Percentiles rank a stretch among this genome's conserved stretches.
These are phyloP conservation scores for Aphelenchoides avenae DNA, from an alignment of 1,140 invertebrate species.

Conservation along the genomic window DNA sequence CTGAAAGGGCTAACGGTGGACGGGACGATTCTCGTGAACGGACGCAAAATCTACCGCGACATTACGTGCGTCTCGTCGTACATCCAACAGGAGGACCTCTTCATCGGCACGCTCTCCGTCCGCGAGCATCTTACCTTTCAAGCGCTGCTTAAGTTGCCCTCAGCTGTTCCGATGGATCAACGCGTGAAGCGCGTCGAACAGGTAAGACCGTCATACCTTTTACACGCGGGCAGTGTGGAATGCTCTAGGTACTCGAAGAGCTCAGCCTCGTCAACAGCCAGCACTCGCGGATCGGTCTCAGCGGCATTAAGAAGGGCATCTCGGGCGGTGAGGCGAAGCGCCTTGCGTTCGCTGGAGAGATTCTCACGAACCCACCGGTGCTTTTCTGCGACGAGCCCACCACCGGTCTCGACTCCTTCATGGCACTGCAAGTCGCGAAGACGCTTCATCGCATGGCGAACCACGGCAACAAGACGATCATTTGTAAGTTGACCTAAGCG, in stretches of 20 bases:
- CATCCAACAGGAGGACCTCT: conserved; percentile 66
- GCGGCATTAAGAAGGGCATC: conserved; percentile 48
- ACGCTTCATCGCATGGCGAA: conserved; percentile 61
- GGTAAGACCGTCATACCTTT: conserved; percentile 7
- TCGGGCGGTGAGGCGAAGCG: conserved; percentile 63
- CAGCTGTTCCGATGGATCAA: conserved; percentile 12
- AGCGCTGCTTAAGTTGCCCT: conserved; percentile 47
- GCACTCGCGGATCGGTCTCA: conserved; percentile 43
- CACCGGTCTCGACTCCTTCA: conserved; percentile 75
- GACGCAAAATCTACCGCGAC: conserved; percentile 38
- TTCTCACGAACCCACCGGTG: conserved; percentile 72
- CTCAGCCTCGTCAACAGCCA: conserved; percentile 47
- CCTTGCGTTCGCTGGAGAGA: conserved; percentile 63
- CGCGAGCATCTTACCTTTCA: conserved; percentile 64
- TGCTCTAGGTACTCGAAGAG: conserved; percentile 43
- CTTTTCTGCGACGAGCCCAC: conserved; percentile 78
- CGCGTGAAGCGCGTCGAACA: conserved; percentile 27
- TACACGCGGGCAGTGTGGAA: neutral
- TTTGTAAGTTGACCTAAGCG: too few species aligned
- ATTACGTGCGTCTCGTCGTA: conserved; percentile 62
- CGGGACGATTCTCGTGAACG: conserved; percentile 29
- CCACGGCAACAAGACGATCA: conserved; percentile 69
- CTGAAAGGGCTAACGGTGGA: conserved; percentile 42
- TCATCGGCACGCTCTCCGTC: conserved; percentile 64
- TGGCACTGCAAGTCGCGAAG: conserved; percentile 69